phyloP scores from a whole-genome alignment of 2,797 vertebrate species.

The Ataeniobius toweri region DNA sequence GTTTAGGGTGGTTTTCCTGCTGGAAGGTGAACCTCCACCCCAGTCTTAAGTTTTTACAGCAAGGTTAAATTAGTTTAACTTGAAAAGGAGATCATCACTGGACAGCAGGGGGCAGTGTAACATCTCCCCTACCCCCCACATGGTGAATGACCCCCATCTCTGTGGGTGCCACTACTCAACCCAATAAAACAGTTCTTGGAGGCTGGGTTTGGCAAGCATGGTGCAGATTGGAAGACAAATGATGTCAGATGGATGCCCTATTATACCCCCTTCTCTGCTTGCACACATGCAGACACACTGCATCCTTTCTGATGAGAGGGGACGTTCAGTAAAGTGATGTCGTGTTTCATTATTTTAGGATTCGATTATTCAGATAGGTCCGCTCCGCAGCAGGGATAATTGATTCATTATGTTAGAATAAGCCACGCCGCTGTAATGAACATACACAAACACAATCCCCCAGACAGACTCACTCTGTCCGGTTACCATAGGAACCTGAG shows the following conservation, averaged over 20 bases:
- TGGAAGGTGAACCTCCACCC: too few relatives aligned
- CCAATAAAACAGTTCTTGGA: slow-evolving; percentile 35
- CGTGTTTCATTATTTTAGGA: slow-evolving; percentile 7
- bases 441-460: slow-evolving; percentile 52
- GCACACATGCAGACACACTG: slow-evolving; percentile 25
- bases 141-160: background rate
- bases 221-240: slow-evolving; percentile 56
- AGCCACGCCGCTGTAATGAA: slow-evolving; percentile 45
- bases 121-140: slow-evolving; percentile 4
- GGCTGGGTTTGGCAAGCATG: slow-evolving; percentile 45
- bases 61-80: too few relatives aligned
- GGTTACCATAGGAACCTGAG: slow-evolving; percentile 73
- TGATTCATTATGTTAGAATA: slow-evolving; percentile 71
- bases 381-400: slow-evolving; percentile 48
- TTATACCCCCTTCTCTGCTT: slow-evolving; percentile 26
- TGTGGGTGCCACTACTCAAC: slow-evolving; percentile 4
- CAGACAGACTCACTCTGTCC: slow-evolving; percentile 34
- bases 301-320: slow-evolving; percentile 22
- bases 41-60: too few relatives aligned
- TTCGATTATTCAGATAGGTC: slow-evolving; percentile 58
- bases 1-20: too few relatives aligned
- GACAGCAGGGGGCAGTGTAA: slow-evolving; percentile 51
- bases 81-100: background rate
- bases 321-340: slow-evolving; percentile 17
- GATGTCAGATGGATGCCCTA: slow-evolving; percentile 61